phyloP scores from a whole-genome alignment of 2,113 vertebrate species.

The Leptodactylus fuscus region DNA sequence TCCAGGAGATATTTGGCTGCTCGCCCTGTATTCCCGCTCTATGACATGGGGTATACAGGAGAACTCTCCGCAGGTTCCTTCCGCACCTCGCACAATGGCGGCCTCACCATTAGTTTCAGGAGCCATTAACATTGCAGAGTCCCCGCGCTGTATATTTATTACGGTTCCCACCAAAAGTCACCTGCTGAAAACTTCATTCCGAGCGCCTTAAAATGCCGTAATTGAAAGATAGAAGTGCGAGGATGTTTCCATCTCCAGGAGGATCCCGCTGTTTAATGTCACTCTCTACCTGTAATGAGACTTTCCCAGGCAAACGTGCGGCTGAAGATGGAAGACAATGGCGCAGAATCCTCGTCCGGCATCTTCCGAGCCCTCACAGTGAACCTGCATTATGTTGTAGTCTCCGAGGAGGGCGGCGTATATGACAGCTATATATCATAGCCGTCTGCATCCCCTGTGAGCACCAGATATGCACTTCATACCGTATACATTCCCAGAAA shows the following conservation, averaged over 20 bases:
- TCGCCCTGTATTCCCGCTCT: too few relatives aligned
- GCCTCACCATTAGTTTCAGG: background rate
- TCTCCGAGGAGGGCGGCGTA: background rate
- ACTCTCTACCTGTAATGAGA: conserved; percentile 44
- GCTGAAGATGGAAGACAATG: conserved; percentile 37
- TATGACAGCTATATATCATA: background rate
- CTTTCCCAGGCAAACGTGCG: background rate
- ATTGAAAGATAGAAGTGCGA: conserved; percentile 48
- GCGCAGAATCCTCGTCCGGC: background rate
- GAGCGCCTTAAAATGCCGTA: conserved; percentile 20
- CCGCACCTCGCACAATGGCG: background rate
- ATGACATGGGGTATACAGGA: too few relatives aligned
- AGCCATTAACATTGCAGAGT: conserved; percentile 4
- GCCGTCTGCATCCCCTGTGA: background rate
- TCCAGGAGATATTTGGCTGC: too few relatives aligned
- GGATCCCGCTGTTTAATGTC: conserved; percentile 47
- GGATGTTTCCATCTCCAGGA: conserved; percentile 26
- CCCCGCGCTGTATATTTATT: conserved; percentile 31
- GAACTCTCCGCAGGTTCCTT: background rate
- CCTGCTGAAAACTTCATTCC: conserved; percentile 42
- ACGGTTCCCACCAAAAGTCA: conserved; percentile 13
- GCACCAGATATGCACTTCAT: background rate
- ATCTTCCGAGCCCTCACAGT: background rate
- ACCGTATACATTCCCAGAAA: background rate
- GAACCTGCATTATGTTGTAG: background rate